A percentile compares a stretch with the other conserved stretches of the same genome.
phyloP scores from a whole-genome alignment of 2,113 vertebrate genomes.

The Herpetotheres cachinnans region DNA sequence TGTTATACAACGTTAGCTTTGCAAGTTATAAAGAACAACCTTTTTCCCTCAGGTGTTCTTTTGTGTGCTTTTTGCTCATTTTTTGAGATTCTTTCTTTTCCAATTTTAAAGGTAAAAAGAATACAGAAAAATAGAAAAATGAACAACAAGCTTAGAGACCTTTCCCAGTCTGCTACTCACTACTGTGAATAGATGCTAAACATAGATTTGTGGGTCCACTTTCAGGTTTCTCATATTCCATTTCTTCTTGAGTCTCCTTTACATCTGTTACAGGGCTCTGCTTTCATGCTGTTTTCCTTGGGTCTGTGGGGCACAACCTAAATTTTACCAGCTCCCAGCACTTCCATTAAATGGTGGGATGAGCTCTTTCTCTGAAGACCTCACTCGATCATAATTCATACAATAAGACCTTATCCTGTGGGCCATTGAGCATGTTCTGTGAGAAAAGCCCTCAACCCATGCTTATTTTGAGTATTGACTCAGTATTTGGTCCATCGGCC shows the following conservation, averaged over 20 bases:
- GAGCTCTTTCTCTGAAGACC: not conserved
- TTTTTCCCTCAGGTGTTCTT: not conserved
- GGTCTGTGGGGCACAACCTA: not conserved
- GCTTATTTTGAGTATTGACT: not conserved
- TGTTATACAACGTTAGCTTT: conserved; percentile 21
- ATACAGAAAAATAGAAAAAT: not conserved
- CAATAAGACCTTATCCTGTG: not conserved
- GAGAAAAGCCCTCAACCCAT: not conserved
- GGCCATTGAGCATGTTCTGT: not conserved
- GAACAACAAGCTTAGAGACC: not conserved
- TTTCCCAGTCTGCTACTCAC: not conserved
- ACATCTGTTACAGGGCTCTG: not conserved
- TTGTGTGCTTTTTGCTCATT: not conserved
- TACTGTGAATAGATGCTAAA: not conserved
- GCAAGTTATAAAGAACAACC: not conserved
- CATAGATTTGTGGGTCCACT: not conserved
- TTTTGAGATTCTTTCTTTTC: not conserved
- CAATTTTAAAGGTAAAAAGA: not conserved
- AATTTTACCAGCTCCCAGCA: not conserved
- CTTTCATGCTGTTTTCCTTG: not conserved
- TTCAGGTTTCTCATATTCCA: not conserved
- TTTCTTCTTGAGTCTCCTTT: not conserved
- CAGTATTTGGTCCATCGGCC: not conserved
- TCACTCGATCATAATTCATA: not conserved
- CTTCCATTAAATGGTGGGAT: not conserved